Evolutionary conservation across 2,113 vertebrate genomes (phyloP).

Genomic region (Ammodytes marinus): DNA sequence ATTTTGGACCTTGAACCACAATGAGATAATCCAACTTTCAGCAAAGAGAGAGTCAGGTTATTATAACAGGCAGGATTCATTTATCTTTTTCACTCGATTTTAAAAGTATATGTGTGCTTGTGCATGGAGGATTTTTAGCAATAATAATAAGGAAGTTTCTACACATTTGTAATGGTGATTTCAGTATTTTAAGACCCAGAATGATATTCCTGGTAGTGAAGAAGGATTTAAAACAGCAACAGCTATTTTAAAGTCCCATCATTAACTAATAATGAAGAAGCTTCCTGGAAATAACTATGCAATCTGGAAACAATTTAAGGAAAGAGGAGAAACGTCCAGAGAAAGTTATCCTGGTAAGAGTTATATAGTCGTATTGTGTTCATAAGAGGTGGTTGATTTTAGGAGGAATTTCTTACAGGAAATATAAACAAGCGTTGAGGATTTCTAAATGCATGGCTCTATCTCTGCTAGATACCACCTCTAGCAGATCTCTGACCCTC

Average conservation of each 20-base stretch:
- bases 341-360: neutral
- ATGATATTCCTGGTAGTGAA: neutral
- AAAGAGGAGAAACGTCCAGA: neutral
- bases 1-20: slow-evolving; percentile 15
- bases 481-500: neutral
- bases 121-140: neutral
- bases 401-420: neutral
- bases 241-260: too few species aligned
- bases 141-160: neutral
- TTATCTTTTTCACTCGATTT: neutral
- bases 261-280: neutral
- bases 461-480: neutral
- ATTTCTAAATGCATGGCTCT: neutral
- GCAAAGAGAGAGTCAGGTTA: neutral
- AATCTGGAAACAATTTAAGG: neutral
- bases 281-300: neutral
- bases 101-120: neutral
- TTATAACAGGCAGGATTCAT: neutral
- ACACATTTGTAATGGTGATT: too few species aligned
- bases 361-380: neutral
- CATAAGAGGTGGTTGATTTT: neutral
- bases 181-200: too few species aligned
- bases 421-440: neutral
- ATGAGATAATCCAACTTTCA: neutral
- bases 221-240: neutral